phyloP scores from a whole-genome alignment of 1,140 invertebrate species.

The Patella vulgata region DNA sequence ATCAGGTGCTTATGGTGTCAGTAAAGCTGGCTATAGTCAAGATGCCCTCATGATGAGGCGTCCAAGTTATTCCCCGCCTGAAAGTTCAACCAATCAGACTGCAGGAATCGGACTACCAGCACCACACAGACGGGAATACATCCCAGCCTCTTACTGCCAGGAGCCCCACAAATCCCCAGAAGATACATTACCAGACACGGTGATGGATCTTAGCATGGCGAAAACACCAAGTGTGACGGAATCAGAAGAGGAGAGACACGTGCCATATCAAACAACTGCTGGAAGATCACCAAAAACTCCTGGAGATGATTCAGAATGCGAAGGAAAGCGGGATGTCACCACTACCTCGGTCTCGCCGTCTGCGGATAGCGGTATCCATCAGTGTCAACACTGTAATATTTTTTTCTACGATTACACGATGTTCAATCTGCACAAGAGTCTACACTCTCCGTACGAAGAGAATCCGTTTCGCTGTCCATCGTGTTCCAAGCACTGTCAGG shows the following conservation, averaged over 20 bases:
- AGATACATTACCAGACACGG: constrained; percentile 29
- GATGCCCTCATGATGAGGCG: too few relatives aligned
- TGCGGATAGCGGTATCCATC: constrained; percentile 55
- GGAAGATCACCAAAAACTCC: constrained; percentile 34
- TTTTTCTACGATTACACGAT: constrained; percentile 62
- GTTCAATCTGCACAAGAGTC: constrained; percentile 61
- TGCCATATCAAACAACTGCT: constrained; percentile 16
- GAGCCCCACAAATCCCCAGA: background rate
- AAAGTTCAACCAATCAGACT: constrained; percentile 13
- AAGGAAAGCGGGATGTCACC: constrained; percentile 53
- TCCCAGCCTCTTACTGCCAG: constrained; percentile 12
- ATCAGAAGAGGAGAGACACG: background rate
- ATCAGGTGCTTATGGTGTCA: background rate
- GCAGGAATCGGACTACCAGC: constrained; percentile 5
- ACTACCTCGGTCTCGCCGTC: constrained; percentile 52
- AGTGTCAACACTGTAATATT: constrained; percentile 61
- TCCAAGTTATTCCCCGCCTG: constrained; percentile 10
- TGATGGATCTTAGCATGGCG: constrained; percentile 59
- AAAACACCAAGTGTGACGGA: constrained; percentile 35
- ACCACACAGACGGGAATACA: constrained; percentile 7
- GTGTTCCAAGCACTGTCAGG: constrained; percentile 58
- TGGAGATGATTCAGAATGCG: constrained; percentile 50
- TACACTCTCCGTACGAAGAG: constrained; percentile 55
- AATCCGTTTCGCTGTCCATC: constrained; percentile 58
- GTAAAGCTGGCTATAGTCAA: too few relatives aligned